phyloP scores from a whole-genome alignment of 2,888 invertebrate species.

The Scaeva pyrastri region DNA sequence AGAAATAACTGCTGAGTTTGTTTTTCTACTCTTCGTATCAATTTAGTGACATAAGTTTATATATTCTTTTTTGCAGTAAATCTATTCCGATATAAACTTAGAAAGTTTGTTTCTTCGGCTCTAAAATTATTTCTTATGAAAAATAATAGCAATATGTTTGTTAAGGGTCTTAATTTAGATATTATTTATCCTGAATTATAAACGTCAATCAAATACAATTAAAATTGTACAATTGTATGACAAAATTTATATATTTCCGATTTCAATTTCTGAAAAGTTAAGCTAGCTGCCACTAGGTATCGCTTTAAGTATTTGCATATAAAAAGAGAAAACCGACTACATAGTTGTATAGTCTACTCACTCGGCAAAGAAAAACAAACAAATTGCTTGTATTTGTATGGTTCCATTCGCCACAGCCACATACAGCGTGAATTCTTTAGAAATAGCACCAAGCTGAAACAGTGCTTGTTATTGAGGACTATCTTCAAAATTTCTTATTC shows the following conservation, averaged over 20 bases:
- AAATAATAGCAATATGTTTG: too few species aligned
- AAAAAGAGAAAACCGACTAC: background rate
- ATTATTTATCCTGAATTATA: too few species aligned
- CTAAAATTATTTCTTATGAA: too few species aligned
- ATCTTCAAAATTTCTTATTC: background rate
- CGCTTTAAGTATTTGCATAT: background rate
- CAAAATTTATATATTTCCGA: background rate
- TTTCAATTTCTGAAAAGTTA: background rate
- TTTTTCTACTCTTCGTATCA: too few species aligned
- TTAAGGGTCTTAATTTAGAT: too few species aligned
- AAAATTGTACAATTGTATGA: too few species aligned
- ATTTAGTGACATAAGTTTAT: too few species aligned
- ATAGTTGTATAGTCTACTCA: background rate
- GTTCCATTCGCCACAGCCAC: conserved; percentile 20
- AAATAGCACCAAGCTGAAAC: background rate
- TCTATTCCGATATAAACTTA: too few species aligned
- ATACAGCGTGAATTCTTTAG: background rate
- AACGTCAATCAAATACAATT: too few species aligned
- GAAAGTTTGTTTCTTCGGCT: too few species aligned
- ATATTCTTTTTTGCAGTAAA: too few species aligned
- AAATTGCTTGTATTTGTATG: conserved; percentile 22
- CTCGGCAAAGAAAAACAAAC: conserved; percentile 29
- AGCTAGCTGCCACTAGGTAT: background rate
- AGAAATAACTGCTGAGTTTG: too few species aligned
- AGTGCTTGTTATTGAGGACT: conserved; percentile 5